A percentile compares a stretch with the other conserved stretches of the same genome.
Evolutionary conservation across 2,113 vertebrate species (phyloP).

Genomic region (Rattus rattus): DNA sequence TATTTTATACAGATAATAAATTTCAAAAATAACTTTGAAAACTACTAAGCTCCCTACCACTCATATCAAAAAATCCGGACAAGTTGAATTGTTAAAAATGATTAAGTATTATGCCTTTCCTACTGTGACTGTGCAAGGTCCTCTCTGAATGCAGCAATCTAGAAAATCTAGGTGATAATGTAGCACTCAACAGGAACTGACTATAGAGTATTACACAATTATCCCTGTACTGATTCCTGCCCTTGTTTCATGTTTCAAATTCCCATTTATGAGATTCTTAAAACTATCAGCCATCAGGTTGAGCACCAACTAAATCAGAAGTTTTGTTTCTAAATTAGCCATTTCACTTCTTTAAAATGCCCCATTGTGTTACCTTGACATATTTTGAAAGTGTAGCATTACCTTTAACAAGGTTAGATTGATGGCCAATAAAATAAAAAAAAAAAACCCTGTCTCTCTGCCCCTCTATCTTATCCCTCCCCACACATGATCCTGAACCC

Average conservation of each 20-base stretch:
- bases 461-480: too few species aligned
- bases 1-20: neutral
- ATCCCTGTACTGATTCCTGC: neutral
- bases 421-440: constrained; percentile 1
- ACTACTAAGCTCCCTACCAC: neutral
- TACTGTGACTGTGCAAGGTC: neutral
- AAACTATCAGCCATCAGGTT: neutral
- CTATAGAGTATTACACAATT: neutral
- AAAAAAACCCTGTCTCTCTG: neutral
- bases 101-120: neutral
- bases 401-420: neutral
- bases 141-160: neutral
- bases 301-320: neutral
- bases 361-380: neutral
- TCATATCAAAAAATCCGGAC: neutral
- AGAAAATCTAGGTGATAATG: neutral
- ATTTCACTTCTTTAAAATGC: neutral
- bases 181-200: neutral
- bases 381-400: neutral
- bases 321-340: neutral
- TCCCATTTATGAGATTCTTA: neutral
- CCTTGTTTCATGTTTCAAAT: neutral
- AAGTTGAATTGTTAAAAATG: constrained; percentile 20
- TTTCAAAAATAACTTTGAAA: constrained; percentile 39
- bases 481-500: too few species aligned